These are phyloP conservation scores for Lichenostomus cassidix DNA, from an alignment of 2,113 vertebrate species.

Conservation along the genomic window DNA sequence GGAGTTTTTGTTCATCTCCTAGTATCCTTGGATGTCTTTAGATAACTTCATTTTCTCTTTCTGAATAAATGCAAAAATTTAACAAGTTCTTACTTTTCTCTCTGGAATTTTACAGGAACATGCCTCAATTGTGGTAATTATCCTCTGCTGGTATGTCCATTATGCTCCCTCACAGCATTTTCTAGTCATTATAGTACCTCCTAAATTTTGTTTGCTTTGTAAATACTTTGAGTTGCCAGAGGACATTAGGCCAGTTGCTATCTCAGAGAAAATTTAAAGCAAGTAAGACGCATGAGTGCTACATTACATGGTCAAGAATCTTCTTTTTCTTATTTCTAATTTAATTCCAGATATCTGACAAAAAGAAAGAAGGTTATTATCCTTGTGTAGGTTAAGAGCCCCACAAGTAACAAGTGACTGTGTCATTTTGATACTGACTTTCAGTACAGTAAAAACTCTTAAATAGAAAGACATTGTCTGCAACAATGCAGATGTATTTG, in stretches of 20 bases:
- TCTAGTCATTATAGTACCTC: background rate
- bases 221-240: background rate
- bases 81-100: background rate
- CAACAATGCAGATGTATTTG: background rate
- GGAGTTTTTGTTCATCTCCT: background rate
- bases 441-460: background rate
- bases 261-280: background rate
- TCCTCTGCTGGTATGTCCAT: background rate
- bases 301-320: background rate
- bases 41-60: background rate
- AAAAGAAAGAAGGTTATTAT: background rate
- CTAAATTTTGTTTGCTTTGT: conserved; percentile 15
- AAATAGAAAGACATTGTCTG: background rate
- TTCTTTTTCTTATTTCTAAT: background rate
- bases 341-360: background rate
- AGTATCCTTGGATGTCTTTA: background rate
- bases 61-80: background rate
- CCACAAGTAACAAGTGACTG: background rate
- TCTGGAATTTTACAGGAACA: background rate
- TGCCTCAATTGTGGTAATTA: background rate
- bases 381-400: background rate
- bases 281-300: background rate
- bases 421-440: background rate
- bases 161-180: background rate
- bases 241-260: background rate